A percentile compares a stretch with the other conserved stretches of the same genome.
These are phyloP conservation scores for Hippocampus guttulatus DNA, from an alignment of 2,113 vertebrate genomes.

Conservation along the genomic window DNA sequence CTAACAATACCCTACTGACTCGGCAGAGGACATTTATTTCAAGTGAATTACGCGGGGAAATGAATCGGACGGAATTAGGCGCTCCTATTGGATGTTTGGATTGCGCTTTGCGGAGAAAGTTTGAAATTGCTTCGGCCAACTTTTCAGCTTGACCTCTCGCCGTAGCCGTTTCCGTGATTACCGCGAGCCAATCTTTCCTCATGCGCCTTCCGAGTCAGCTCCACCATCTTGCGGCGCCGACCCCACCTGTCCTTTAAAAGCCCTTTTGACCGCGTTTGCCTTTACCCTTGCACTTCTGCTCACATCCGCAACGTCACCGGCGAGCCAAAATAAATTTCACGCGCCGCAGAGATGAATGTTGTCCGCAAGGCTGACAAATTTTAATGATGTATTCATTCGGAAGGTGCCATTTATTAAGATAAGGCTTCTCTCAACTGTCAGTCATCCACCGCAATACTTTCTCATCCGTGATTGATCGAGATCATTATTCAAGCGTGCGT, in stretches of 20 bases:
- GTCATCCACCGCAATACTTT: too few species aligned
- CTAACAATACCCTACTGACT: conserved; percentile 61
- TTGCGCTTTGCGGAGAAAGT: conserved; percentile 18
- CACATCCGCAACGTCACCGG: too few species aligned
- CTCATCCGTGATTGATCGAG: too few species aligned
- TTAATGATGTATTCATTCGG: too few species aligned
- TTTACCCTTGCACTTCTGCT: neutral
- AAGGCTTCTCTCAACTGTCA: too few species aligned
- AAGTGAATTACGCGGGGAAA: conserved; percentile 42
- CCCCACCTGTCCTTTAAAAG: neutral
- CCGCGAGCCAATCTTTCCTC: neutral
- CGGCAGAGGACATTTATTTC: conserved; percentile 43
- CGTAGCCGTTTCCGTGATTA: neutral
- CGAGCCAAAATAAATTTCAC: too few species aligned
- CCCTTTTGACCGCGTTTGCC: neutral
- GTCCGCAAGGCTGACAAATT: too few species aligned
- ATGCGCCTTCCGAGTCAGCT: neutral
- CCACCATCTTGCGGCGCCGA: neutral
- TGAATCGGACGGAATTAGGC: conserved; percentile 27
- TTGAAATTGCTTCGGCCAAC: conserved; percentile 23
- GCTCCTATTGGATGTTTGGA: conserved; percentile 11
- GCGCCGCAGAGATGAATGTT: too few species aligned
- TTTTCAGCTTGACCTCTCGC: conserved; percentile 19
- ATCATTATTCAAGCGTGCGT: too few species aligned
- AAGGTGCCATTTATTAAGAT: too few species aligned